A percentile compares a stretch with the other conserved stretches of the same genome.
phyloP scores from a whole-genome alignment of 2,113 vertebrate species.

The Azemiops feae region DNA sequence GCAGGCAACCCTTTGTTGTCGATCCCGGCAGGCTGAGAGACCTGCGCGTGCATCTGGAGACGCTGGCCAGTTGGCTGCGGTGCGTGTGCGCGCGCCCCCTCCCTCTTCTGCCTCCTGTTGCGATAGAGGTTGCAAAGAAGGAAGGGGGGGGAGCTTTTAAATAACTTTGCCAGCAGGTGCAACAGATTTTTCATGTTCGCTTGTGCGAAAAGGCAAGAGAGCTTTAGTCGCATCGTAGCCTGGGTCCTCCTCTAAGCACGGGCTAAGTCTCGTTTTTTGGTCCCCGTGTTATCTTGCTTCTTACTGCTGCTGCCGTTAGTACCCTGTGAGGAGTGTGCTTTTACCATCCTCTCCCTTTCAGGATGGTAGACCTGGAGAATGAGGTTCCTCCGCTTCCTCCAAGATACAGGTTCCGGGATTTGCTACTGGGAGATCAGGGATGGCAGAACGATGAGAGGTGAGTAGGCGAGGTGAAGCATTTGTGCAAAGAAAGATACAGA shows the following conservation, averaged over 20 bases:
- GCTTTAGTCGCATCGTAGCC: neutral
- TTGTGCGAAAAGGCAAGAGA: neutral
- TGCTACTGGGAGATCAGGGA: constrained; percentile 89
- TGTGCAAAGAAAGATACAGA: neutral
- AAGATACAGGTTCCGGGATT: constrained; percentile 87
- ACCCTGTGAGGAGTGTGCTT: neutral
- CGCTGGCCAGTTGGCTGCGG: neutral
- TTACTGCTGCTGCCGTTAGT: neutral
- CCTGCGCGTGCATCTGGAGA: neutral
- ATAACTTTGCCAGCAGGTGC: neutral
- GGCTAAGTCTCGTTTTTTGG: neutral
- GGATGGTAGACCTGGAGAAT: constrained; percentile 84
- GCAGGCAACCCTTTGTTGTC: constrained; percentile 45
- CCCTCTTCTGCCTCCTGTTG: neutral
- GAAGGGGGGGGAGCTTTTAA: neutral
- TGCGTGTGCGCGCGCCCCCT: neutral
- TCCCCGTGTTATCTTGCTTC: neutral
- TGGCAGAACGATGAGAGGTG: constrained; percentile 91
- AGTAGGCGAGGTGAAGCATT: neutral
- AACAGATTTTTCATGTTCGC: neutral
- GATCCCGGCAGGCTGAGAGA: constrained; percentile 18
- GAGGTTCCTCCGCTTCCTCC: constrained; percentile 88
- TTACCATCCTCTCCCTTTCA: constrained; percentile 27
- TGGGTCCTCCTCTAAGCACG: neutral
- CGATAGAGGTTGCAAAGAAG: neutral